These are phyloP conservation scores for Apamea anceps DNA, from an alignment of 2,888 invertebrate genomes.

Conservation along the genomic window DNA sequence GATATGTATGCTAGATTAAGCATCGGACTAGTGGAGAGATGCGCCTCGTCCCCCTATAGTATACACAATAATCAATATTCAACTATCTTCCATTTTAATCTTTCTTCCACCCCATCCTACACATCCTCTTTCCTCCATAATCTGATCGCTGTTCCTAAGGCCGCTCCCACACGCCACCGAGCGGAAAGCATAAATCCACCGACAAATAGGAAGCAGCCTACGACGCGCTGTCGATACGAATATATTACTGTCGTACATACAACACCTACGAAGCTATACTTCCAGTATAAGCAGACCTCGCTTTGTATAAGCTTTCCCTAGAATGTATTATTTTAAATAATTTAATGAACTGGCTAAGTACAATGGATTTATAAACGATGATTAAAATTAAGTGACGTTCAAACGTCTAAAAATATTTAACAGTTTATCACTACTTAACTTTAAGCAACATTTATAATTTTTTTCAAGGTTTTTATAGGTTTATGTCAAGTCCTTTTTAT, in stretches of 20 bases:
- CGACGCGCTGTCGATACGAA: conserved; percentile 55
- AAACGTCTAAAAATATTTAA: no score
- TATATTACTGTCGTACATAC: conserved; percentile 43
- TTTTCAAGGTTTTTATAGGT: no score
- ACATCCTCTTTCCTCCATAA: not conserved
- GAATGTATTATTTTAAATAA: not conserved
- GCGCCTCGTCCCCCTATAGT: not conserved
- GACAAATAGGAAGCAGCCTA: conserved; percentile 55
- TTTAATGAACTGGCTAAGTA: not conserved
- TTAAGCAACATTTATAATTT: not conserved
- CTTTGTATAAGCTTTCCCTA: not conserved
- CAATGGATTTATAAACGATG: not conserved
- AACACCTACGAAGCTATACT: not conserved
- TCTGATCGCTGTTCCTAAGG: conserved; percentile 25
- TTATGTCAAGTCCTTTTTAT: not conserved
- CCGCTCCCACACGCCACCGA: conserved; percentile 35
- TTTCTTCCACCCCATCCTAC: not conserved
- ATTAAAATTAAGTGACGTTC: not conserved
- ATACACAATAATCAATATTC: not conserved
- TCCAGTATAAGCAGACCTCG: conserved; percentile 4
- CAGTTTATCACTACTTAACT: not conserved
- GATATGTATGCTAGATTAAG: no score
- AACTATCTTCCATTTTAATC: not conserved
- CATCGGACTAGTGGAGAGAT: no score
- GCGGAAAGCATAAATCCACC: conserved; percentile 64